Base-by-base conservation (phyloP, 2,113 vertebrate genomes). In the Promerops cafer region DNA sequence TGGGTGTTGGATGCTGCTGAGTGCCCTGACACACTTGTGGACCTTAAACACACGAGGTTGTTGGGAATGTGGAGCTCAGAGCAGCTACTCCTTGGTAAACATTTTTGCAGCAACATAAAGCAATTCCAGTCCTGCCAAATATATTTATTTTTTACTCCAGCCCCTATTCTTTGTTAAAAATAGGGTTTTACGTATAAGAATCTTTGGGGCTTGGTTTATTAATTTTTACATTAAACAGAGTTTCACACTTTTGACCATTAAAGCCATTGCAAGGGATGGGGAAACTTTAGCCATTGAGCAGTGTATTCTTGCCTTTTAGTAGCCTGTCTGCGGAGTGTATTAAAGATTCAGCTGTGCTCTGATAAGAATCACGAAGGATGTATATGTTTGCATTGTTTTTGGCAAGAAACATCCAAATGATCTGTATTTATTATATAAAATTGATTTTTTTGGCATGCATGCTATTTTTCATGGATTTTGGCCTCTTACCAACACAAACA, bases 361-460 rank as follows among this genome's bases (percentile, higher is more conserved):
- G 96, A 96, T 96, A 96, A 96, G 94, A 82, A 96, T 97, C 93
- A 18, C 57, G 86, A 94, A 92, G 94, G 94, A 96, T 97, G 96
- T 94, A 94, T 93, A 89, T 96, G 77, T 97, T 97, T 96, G 96
- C 96, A 92, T 97, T 96, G 96, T 92, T 96, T 96, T 92, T 97
- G 96, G 96, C 96, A 92, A 97, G 96, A 93, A 88, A 90, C 90
- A 92, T 64, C 74, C 86, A 95, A 83, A 95, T 93, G 83, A 94
- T 92, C 94, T 92, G 87, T 94, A 96, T 95, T 96, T 96, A 92
- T 97, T 79, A 91, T 93, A 94, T 91, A 89, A 96, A 97, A 95
- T 89, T 95, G 91, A 96, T 97, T 96, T 94, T 97, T 97, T 97
- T 96, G 96, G 96, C 95, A 80, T 70, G 30, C 54, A 24, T 11